Conservation (phyloP, 2,888 invertebrate species). For the Muschampia plurimacula region DNA sequence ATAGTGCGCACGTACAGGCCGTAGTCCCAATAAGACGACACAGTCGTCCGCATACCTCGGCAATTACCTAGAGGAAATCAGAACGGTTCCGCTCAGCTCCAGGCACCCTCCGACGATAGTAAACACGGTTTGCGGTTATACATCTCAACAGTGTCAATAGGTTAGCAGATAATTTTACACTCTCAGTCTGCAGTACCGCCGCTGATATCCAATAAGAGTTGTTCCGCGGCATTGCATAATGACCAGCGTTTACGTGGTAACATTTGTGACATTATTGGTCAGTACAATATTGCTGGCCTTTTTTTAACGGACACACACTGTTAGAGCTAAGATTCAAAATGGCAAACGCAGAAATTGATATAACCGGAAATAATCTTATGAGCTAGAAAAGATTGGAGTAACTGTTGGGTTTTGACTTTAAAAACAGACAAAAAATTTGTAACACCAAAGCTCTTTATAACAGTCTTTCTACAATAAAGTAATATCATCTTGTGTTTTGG, state of each 20-base stretch:
- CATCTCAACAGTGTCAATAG: constrained; percentile 45
- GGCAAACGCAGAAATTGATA: too few species aligned
- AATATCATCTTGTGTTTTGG: too few species aligned
- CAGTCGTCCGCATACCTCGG: constrained; percentile 76
- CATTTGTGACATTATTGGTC: constrained; percentile 1
- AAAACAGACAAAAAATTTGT: too few species aligned
- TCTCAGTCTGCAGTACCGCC: constrained; percentile 9
- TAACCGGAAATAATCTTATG: too few species aligned
- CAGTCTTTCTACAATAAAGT: too few species aligned
- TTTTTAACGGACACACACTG: too few species aligned
- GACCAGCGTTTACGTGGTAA: neutral
- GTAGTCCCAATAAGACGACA: constrained; percentile 83
- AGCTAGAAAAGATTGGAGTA: too few species aligned
- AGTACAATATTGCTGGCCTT: neutral
- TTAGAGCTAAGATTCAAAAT: too few species aligned
- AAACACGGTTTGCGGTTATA: constrained; percentile 49
- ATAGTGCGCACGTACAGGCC: constrained; percentile 77
- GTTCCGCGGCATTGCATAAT: constrained; percentile 8
- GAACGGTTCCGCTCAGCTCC: constrained; percentile 62
- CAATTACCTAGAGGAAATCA: constrained; percentile 84
- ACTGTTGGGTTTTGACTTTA: too few species aligned
- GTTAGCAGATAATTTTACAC: constrained; percentile 29
- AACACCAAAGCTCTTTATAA: too few species aligned
- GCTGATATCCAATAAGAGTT: neutral
- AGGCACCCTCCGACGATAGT: constrained; percentile 45